These are phyloP conservation scores for Galaxea fascicularis DNA, from an alignment of 92 coral and sea anemone genomes.

Conservation along the genomic window DNA sequence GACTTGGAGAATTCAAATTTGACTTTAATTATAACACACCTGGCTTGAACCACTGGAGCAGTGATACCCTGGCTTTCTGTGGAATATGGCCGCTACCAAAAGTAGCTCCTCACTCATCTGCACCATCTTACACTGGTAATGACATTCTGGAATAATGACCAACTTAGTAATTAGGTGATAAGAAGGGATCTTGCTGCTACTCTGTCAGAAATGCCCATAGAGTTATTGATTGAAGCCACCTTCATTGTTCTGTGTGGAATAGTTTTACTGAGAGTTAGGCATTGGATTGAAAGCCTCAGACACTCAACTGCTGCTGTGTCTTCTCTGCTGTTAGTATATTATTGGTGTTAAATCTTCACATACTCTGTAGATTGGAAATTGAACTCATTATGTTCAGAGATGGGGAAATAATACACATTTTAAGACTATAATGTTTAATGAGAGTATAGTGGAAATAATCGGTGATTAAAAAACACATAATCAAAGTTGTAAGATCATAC, in stretches of 20 bases:
- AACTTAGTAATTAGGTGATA: not conserved
- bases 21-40: conserved; percentile 95
- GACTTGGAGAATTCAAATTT: conserved; percentile 91
- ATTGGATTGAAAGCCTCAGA: too few relatives aligned
- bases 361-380: too few relatives aligned
- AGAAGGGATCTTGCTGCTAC: not conserved
- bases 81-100: conserved; percentile 97
- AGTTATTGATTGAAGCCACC: not conserved
- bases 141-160: not conserved
- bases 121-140: conserved; percentile 27
- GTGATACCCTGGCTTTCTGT: conserved; percentile 82
- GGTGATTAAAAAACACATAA: too few relatives aligned
- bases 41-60: conserved; percentile 94
- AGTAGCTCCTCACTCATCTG: conserved; percentile 54
- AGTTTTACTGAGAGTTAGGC: too few relatives aligned
- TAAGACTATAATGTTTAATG: too few relatives aligned
- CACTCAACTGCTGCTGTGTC: too few relatives aligned
- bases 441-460: too few relatives aligned
- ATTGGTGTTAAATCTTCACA: too few relatives aligned
- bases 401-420: too few relatives aligned
- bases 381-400: too few relatives aligned
- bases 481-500: too few relatives aligned
- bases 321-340: too few relatives aligned
- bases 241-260: not conserved
- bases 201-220: not conserved